Conservation (phyloP, 2,797 vertebrate species). For the Esox masquinongy region DNA sequence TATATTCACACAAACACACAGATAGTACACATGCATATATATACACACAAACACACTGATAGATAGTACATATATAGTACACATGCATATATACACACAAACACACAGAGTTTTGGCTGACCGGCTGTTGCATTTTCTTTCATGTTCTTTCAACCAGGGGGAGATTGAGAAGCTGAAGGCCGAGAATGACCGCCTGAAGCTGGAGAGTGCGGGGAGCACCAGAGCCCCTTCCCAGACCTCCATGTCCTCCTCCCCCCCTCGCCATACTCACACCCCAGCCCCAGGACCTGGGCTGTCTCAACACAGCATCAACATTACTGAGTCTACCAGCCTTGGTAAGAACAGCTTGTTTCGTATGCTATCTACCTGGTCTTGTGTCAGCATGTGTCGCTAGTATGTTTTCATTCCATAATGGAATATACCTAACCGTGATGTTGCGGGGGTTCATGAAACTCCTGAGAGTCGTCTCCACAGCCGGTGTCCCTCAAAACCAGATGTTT, state of each 20-base stretch:
- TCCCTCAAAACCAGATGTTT: no score
- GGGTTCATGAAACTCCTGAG: no score
- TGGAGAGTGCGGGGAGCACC: conserved; percentile 87
- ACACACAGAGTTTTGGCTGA: neutral
- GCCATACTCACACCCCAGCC: conserved; percentile 42
- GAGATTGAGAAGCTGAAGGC: conserved; percentile 95
- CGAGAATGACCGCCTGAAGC: conserved; percentile 92
- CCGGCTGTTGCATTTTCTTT: neutral
- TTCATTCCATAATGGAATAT: no score
- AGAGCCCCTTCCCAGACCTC: conserved; percentile 86
- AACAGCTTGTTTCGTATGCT: neutral
- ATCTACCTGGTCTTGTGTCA: neutral
- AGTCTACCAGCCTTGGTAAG: conserved; percentile 95
- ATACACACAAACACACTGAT: no score
- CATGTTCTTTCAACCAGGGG: conserved; percentile 62
- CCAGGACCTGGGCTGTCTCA: conserved; percentile 81
- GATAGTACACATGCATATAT: no score
- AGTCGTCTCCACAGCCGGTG: no score
- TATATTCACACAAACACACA: no score
- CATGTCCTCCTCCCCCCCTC: conserved; percentile 84
- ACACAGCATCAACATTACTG: conserved; percentile 90
- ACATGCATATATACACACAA: neutral
- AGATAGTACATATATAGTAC: neutral
- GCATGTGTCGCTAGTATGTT: neutral
- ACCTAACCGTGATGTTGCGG: no score